Base-by-base conservation (phyloP, 2,888 invertebrate species). In the Thereva nobilitata region DNA sequence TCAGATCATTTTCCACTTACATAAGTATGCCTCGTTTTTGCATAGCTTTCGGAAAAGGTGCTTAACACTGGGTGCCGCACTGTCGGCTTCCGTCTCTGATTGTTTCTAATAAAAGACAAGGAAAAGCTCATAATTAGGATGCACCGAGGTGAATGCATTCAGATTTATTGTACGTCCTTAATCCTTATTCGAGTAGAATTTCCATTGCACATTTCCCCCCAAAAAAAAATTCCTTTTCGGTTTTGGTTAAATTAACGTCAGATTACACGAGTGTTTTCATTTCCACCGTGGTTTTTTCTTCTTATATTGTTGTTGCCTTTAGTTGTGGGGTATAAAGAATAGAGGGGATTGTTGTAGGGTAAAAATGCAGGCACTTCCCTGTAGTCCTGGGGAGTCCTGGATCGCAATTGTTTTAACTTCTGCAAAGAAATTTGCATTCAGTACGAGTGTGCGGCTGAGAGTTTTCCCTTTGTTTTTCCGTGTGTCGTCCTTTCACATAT, bases 401-500 rank as follows among this genome's bases (percentile, higher is more conserved):
- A 61, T 61, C 50, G 61, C 61, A 50, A 61, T 61, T 61, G 61
- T 61, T 61, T 61, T 61, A 61, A 61, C 49, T 61, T 61, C n/a
- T 61, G 34, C 61, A 61, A 57, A 61, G 61, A 61, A 57, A 61
- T 61, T 61, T 50, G 41, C 61, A 50, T 61, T 61, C 61, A 61
- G 41, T 44, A 45, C 47, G 61, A 61, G 50, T 50, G 50, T 50
- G 61, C 61, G 50, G 61, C 50, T 61, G 50, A 61, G 61, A 45
- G 61, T 50, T 49, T 50, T 41, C 42, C 50, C 50, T 61, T 49
- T 61, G 49, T 61, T 41, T 35, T 40, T 50, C 12, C 50, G 50
- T 35, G 35, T 50, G 61, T 59, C 57, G 38, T 50, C 50, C 50
- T 61, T 61, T 23, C 49, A 42, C 50, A 50, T 50, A 34, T 61